Evolutionary conservation across 2,888 invertebrate species (phyloP).

Genomic region (Pyrrhia umbra): DNA sequence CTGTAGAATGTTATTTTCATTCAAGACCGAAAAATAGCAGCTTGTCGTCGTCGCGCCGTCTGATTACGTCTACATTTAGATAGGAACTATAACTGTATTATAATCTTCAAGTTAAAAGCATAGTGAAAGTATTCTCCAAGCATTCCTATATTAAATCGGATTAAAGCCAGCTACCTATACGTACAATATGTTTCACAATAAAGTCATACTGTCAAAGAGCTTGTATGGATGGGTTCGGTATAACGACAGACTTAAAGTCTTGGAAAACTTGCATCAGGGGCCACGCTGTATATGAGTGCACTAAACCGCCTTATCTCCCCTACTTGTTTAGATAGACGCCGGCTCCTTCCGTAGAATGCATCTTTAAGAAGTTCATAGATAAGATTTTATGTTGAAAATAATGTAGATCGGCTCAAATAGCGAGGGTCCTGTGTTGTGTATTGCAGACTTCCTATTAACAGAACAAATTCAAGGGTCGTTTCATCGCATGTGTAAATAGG

Average conservation of each 20-base stretch:
- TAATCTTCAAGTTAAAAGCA: background rate
- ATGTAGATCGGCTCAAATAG: conserved; percentile 70
- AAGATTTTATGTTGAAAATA: conserved; percentile 82
- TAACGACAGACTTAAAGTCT: conserved; percentile 75
- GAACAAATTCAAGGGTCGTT: conserved; percentile 38
- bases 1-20: no score
- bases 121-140: conserved; percentile 7
- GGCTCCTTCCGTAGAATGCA: conserved; percentile 82
- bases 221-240: conserved; percentile 68
- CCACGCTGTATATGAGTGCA: conserved; percentile 74
- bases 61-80: no score
- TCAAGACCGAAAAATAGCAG: background rate
- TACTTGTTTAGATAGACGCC: conserved; percentile 81
- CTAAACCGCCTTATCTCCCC: conserved; percentile 85
- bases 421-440: conserved; percentile 59
- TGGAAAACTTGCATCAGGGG: conserved; percentile 73
- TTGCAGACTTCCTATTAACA: conserved; percentile 53
- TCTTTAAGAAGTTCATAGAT: conserved; percentile 80
- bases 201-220: conserved; percentile 51
- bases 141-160: conserved; percentile 32
- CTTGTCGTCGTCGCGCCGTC: no score
- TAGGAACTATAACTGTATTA: no score
- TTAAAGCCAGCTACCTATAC: conserved; percentile 7
- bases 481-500: conserved; percentile 51
- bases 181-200: conserved; percentile 30